Base-by-base conservation (phyloP, 2,113 vertebrate species). In the Apodemus sylvaticus region DNA sequence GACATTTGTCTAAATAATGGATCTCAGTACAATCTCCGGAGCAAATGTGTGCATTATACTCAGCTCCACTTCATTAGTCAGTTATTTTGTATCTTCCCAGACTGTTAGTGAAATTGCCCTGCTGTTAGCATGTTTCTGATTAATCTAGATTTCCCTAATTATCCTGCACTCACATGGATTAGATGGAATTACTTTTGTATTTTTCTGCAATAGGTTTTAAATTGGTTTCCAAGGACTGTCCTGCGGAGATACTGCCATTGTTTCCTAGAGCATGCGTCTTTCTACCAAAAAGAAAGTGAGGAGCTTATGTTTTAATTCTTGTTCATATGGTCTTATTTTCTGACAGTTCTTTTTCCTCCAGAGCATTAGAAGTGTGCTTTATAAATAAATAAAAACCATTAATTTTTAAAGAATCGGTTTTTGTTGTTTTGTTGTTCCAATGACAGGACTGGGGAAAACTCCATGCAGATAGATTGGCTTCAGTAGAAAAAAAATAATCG, bases 1-100 rank as follows among this genome's bases (percentile, higher is more conserved):
- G 94, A n/a, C 85, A 95, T 85, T 95, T 97, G 86, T 51, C 91
- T 95, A 94, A 93, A 94, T 96, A 98, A 94, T 97, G 91, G 51
- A 90, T 64, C 96, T 97, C 89, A 95, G 74, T 91, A 90, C 16
- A 92, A 45, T 93, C 58, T 74, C 62, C 89, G 90, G 53, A 82
- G 95, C 90, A 93, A 70, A 96, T 62, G 53, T 91, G 26, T 82
- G 96, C 42, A 76, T 78, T 94, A 29, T 31, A 29, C 26, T 96
- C 0, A 17, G 97, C 97, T 96, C 60, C 76, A 94, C 95, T 96
- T 97, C 94, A 97, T 95, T 97, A 96, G 31, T 0, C 42, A 88
- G n/a, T 0, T 97, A 91, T 96, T 96, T 96, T 97, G 94, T 96
- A 96, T 29, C 68, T 92, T 96, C 92, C 93, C 85, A 78, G 39